Base-by-base conservation (phyloP, 2,113 vertebrate species). In the Pteruthius melanotis region DNA sequence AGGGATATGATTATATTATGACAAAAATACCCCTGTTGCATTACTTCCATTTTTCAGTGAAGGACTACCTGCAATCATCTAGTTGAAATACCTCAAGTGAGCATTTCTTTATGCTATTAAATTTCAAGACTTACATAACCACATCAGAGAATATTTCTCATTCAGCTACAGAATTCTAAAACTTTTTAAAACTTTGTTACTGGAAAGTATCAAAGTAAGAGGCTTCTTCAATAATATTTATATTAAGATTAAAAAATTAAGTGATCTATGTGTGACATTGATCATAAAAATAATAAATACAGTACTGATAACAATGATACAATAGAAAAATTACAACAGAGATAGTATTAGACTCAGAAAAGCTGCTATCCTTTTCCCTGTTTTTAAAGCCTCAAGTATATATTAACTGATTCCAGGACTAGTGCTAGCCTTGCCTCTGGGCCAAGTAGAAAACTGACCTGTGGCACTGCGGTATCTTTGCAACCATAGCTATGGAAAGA, bases 1-100 rank as follows among this genome's bases (percentile, higher is more conserved):
- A 77, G 72, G 93, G 59, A 94, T 97, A 68, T 93, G 49, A 50
- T 94, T 97, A 93, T 89, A 95, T 94, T 97, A 95, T 89, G 92
- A 97, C 83, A 96, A 97, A 97, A 95, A 96, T 45, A 89, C 11
- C 35, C 11, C 52, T 94, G 30, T 71, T 96, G 15, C 40, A 88
- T 91, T 95, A 82, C 49, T 89, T 96, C 90, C 4, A 75, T 88
- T 89, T 96, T 87, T 81, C 56, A 89, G 44, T 80, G 74, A 92
- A 84, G 45, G 75, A 90, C 70, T 95, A 86, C 37, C 61, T 79
- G 57, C 49, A 93, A 83, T 86, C 65, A 76, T 91, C 90, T 83
- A 70, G 74, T 6, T 76, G 78, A 95, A 95, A 77, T 63, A 89
- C 19, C 63, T 96, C 75, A 90, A 88, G 76, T 92, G 31, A 75